Percentiles rank a stretch among this genome's conserved stretches.
These are phyloP conservation scores for Tetheella fluctuosa DNA, from an alignment of 2,888 invertebrate species.

Conservation along the genomic window DNA sequence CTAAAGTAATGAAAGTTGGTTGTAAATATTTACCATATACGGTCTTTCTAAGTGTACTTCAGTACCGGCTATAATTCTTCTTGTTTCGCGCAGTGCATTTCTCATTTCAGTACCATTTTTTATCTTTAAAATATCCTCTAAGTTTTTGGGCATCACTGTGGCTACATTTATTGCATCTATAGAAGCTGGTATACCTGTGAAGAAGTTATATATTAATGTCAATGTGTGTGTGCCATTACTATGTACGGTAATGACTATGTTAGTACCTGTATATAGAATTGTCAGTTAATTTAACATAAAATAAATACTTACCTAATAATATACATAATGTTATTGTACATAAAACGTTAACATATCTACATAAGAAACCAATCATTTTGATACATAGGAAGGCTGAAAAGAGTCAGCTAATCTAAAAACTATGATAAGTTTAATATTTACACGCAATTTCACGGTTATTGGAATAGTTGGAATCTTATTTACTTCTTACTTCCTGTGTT, in stretches of 20 bases:
- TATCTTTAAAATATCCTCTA: slow-evolving; percentile 46
- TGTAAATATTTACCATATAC: slow-evolving; percentile 63
- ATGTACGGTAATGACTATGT: too few species aligned
- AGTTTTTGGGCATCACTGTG: slow-evolving; percentile 49
- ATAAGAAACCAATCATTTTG: slow-evolving; percentile 6
- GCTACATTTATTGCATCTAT: slow-evolving; percentile 42
- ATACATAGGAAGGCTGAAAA: slow-evolving; percentile 1
- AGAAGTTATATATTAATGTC: too few species aligned
- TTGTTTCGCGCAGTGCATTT: slow-evolving; percentile 47
- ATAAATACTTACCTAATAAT: neutral
- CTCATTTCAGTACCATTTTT: slow-evolving; percentile 48
- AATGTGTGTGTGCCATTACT: too few species aligned
- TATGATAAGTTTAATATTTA: neutral
- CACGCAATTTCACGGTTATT: neutral
- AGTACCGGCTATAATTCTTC: slow-evolving; percentile 58
- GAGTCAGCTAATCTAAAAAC: neutral
- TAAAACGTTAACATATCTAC: neutral
- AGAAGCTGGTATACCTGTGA: too few species aligned
- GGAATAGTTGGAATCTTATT: neutral
- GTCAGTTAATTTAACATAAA: too few species aligned
- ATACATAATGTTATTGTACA: neutral
- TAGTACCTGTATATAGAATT: too few species aligned
- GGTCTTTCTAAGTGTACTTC: slow-evolving; percentile 51
- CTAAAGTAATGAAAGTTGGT: too few species aligned
- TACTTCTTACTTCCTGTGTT: neutral